These are phyloP conservation scores for Suricata suricatta DNA, from an alignment of 2,113 vertebrate genomes.

Conservation along the genomic window DNA sequence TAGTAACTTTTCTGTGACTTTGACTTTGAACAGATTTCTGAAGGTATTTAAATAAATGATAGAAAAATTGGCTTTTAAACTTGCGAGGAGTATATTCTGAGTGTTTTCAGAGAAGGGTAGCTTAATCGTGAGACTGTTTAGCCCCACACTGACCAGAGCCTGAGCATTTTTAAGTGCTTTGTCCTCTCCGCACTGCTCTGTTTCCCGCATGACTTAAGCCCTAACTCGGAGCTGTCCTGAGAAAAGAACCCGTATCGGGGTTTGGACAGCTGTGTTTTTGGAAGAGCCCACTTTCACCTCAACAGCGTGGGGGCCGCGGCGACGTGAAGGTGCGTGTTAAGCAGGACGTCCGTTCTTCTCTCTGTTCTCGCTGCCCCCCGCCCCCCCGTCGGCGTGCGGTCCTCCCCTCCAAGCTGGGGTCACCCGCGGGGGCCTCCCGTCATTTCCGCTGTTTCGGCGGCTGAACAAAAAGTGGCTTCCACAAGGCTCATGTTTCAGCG, in stretches of 20 bases:
- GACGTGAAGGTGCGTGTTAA: rapidly evolving
- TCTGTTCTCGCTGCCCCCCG: rapidly evolving
- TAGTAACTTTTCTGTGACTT: background rate
- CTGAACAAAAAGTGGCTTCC: background rate
- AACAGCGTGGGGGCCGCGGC: too few species aligned
- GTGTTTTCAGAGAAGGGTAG: background rate
- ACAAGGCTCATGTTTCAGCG: background rate
- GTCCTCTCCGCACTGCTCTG: background rate
- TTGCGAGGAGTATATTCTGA: background rate
- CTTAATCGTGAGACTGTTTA: background rate
- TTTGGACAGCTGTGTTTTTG: background rate
- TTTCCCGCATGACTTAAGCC: background rate
- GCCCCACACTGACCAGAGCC: too few species aligned
- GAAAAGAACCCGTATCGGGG: background rate
- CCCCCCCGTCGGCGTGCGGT: rapidly evolving
- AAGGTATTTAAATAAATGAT: background rate
- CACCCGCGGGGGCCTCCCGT: rapidly evolving
- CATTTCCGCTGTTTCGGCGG: background rate
- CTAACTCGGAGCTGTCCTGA: background rate
- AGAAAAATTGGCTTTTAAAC: background rate
- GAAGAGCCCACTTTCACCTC: background rate
- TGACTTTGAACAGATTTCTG: background rate
- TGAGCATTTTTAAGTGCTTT: background rate
- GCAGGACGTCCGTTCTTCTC: rapidly evolving
- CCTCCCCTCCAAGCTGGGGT: rapidly evolving